These are phyloP conservation scores for Ptychodera flava DNA, from an alignment of 35 echinoderm and acorn worm genomes.

Conservation along the genomic window DNA sequence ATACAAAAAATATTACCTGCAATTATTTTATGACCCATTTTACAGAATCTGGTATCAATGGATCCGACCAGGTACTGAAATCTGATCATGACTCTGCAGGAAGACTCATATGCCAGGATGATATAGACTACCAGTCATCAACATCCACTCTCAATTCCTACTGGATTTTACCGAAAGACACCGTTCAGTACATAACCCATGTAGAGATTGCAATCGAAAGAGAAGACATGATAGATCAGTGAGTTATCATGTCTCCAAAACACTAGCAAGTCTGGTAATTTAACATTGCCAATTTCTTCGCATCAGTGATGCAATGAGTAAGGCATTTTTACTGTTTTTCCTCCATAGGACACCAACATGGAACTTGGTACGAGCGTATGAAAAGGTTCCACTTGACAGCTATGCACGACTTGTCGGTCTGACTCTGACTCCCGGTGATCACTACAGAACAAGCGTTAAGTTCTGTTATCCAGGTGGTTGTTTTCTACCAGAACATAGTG, in stretches of 20 bases:
- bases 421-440: not conserved
- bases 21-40: too few relatives aligned
- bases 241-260: too few relatives aligned
- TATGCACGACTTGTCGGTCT: not conserved
- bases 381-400: too few relatives aligned
- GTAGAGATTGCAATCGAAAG: not conserved
- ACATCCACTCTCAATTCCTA: not conserved
- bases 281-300: too few relatives aligned
- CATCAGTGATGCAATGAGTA: too few relatives aligned
- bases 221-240: too few relatives aligned
- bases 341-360: too few relatives aligned
- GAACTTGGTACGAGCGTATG: too few relatives aligned
- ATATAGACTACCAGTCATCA: not conserved
- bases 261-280: too few relatives aligned
- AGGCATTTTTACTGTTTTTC: too few relatives aligned
- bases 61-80: too few relatives aligned
- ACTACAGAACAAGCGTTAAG: slow-evolving; percentile 7
- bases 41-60: not conserved
- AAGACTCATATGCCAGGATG: not conserved
- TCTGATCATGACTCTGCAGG: not conserved
- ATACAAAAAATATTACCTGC: too few relatives aligned
- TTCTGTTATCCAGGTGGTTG: slow-evolving; percentile 1
- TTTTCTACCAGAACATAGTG: not conserved
- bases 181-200: not conserved
- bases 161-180: not conserved